Evolutionary conservation across 53 echinoderm and acorn worm species (phyloP).

Genomic region (Patiria pectinifera): DNA sequence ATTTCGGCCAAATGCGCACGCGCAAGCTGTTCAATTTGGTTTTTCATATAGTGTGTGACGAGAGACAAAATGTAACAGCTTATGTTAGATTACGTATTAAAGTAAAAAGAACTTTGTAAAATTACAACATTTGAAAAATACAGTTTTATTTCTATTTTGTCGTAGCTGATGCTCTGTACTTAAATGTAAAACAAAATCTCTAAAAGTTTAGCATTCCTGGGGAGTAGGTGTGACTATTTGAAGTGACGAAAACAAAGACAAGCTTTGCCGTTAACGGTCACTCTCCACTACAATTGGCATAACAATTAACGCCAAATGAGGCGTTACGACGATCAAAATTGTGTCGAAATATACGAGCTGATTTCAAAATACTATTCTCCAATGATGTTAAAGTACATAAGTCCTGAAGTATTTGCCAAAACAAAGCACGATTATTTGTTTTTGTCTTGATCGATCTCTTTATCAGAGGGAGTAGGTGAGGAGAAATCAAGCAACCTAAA

Average conservation of each 20-base stretch:
- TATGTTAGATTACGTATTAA: neutral
- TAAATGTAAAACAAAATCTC: neutral
- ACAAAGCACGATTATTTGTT: neutral
- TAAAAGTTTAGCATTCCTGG: neutral
- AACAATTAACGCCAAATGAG: neutral
- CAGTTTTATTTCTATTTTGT: too few species aligned
- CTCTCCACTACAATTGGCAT: neutral
- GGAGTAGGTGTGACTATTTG: neutral
- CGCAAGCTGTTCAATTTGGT: neutral
- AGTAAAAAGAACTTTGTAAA: neutral
- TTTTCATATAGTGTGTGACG: neutral
- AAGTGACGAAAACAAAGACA: neutral
- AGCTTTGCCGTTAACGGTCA: neutral
- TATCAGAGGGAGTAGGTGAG: slow-evolving; percentile 40
- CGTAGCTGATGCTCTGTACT: too few species aligned
- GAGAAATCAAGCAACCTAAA: neutral
- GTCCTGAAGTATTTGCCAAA: too few species aligned
- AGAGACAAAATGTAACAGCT: neutral
- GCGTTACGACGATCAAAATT: neutral
- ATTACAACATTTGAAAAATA: too few species aligned
- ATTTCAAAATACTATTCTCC: too few species aligned
- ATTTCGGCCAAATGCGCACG: neutral
- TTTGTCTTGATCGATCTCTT: neutral
- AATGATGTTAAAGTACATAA: too few species aligned
- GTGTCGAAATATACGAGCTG: neutral